Base-by-base conservation (phyloP, 1,140 invertebrate species). In the Phortica variegata region DNA sequence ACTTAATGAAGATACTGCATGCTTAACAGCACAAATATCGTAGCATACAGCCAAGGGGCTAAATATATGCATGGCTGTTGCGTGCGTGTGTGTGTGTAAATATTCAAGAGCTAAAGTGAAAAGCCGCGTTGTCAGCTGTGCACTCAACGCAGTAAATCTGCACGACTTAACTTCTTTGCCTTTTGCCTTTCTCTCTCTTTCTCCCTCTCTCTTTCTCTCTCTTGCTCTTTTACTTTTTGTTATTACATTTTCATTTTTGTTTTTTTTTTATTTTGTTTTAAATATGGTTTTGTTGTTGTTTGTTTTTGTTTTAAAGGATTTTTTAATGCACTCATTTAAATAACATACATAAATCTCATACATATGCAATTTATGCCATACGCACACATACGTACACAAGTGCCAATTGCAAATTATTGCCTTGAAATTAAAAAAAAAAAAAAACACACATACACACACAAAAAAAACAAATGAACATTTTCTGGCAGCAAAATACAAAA, bases 401-500 rank as follows among this genome's bases (percentile, higher is more conserved):
- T 69, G 58, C 63, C 63, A 68, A 68, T 68, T 68, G 52, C 47
- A 68, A 68, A 68, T 68, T 68, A 68, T 63, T 63, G 55, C 65
- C 54, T n/a, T n/a, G n/a, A n/a, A n/a, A n/a, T n/a, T n/a, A n/a
- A n/a, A n/a, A n/a, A n/a, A n/a, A n/a, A n/a, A n/a, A n/a, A n/a
- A n/a, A n/a, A n/a, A n/a, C n/a, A n/a, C n/a, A n/a, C n/a, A n/a
- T n/a, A n/a, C n/a, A n/a, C n/a, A n/a, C n/a, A n/a, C n/a, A n/a
- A n/a, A n/a, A n/a, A n/a, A n/a, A n/a, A n/a, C n/a, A n/a, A n/a
- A n/a, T n/a, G n/a, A n/a, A n/a, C n/a, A n/a, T n/a, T n/a, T n/a
- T n/a, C n/a, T n/a, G n/a, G n/a, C n/a, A n/a, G n/a, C n/a, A n/a
- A n/a, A n/a, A n/a, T n/a, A n/a, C n/a, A n/a, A n/a, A n/a, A n/a